phyloP scores from a whole-genome alignment of 2,797 vertebrate species.

The Erethizon dorsatum region DNA sequence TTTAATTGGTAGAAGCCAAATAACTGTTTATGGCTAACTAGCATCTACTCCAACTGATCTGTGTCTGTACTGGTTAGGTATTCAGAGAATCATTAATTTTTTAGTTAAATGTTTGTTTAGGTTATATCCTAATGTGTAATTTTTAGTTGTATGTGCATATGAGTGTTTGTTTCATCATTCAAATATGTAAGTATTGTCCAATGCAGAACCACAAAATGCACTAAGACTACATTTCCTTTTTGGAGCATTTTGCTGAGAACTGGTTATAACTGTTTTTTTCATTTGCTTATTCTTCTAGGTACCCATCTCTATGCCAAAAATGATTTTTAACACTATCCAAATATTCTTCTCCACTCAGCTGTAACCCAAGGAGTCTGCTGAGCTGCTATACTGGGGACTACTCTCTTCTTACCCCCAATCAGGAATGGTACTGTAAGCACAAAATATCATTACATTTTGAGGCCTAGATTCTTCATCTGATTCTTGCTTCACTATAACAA shows the following conservation, averaged over 20 bases:
- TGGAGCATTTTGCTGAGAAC: neutral
- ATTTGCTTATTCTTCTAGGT: constrained; percentile 22
- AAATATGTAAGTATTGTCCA: neutral
- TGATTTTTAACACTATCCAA: neutral
- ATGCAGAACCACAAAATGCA: neutral
- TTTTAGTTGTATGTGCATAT: neutral
- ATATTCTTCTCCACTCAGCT: neutral
- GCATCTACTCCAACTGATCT: neutral
- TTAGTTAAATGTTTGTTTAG: neutral
- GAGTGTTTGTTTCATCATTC: neutral
- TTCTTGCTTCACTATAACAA: constrained; percentile 92
- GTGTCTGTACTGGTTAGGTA: neutral
- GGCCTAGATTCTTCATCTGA: constrained; percentile 87
- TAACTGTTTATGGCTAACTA: neutral
- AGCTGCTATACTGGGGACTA: neutral
- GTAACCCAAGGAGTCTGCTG: neutral
- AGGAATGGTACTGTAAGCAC: neutral
- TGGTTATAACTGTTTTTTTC: neutral
- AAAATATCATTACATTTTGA: constrained; percentile 83
- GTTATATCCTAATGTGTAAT: neutral
- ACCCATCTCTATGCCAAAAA: neutral
- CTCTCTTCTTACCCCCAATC: neutral
- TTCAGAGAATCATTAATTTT: neutral
- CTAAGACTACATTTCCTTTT: neutral
- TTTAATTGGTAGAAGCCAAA: neutral